Conservation (phyloP, 1,140 invertebrate genomes). For the Zeugodacus cucurbitae region DNA sequence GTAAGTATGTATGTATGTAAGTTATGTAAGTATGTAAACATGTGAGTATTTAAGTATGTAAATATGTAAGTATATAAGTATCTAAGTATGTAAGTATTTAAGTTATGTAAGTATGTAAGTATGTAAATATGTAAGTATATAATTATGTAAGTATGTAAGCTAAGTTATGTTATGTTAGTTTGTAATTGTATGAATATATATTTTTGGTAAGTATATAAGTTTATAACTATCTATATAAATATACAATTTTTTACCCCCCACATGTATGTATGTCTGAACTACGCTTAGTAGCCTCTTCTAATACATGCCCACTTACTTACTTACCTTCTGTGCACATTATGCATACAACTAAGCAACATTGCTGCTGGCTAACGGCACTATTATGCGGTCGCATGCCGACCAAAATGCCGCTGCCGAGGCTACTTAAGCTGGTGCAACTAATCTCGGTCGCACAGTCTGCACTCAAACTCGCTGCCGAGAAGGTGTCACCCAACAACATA, state of each 20-base stretch:
- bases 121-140: neutral
- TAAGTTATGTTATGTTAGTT: no score
- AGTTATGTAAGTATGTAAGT: neutral
- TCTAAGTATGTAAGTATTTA: neutral
- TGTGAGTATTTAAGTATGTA: neutral
- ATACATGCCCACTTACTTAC: neutral
- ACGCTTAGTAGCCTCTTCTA: neutral
- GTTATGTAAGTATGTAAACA: neutral
- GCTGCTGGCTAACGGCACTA: neutral
- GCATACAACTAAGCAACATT: neutral
- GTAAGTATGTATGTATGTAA: neutral
- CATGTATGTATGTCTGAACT: no score
- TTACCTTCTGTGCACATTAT: neutral
- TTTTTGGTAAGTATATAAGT: no score
- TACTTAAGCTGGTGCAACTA: slow-evolving; percentile 39
- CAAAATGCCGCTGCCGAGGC: slow-evolving; percentile 8
- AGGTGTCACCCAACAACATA: neutral
- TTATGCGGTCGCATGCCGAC: slow-evolving; percentile 14
- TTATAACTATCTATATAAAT: no score
- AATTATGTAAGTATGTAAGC: no score
- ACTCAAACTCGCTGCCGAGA: neutral
- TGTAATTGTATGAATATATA: no score
- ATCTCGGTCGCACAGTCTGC: slow-evolving; percentile 26
- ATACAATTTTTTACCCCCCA: no score
- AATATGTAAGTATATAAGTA: neutral